phyloP scores from a whole-genome alignment of 2,888 invertebrate species.

The Philhelius pedissequus region DNA sequence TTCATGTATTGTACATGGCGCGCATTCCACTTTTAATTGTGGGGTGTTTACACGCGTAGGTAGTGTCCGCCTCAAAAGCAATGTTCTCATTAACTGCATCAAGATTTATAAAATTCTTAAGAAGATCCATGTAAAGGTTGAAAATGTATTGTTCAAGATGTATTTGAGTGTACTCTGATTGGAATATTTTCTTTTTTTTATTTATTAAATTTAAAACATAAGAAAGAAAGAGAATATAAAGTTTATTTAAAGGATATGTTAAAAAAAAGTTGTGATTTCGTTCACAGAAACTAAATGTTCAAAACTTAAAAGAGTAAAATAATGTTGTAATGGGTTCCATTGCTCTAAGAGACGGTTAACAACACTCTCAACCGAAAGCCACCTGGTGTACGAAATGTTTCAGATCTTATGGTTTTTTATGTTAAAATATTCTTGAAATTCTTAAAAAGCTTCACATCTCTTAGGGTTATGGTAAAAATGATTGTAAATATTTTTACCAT shows the following conservation, averaged over 20 bases:
- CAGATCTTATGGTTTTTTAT: not conserved
- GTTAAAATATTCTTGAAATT: no score
- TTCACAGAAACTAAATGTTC: not conserved
- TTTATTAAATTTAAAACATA: conserved; percentile 20
- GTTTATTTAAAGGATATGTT: not conserved
- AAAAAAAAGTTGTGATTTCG: not conserved
- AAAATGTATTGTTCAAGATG: not conserved
- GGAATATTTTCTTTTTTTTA: conserved; percentile 25
- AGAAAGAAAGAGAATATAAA: conserved; percentile 22
- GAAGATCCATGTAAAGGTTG: not conserved
- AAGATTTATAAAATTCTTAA: conserved; percentile 1
- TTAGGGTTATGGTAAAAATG: no score
- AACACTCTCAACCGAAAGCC: conserved; percentile 26
- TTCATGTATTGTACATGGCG: no score
- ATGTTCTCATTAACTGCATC: not conserved
- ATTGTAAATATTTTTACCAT: no score
- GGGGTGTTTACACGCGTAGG: no score
- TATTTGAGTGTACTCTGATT: conserved; percentile 17
- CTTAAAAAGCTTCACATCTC: no score
- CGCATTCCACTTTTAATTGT: no score
- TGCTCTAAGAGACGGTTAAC: conserved; percentile 36
- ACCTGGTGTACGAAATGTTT: not conserved
- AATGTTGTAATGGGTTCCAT: conserved; percentile 24
- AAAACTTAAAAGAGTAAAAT: conserved; percentile 12
- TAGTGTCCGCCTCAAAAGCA: no score